Base-by-base conservation (phyloP, 1,140 invertebrate genomes). In the Drosophila navojoa region DNA sequence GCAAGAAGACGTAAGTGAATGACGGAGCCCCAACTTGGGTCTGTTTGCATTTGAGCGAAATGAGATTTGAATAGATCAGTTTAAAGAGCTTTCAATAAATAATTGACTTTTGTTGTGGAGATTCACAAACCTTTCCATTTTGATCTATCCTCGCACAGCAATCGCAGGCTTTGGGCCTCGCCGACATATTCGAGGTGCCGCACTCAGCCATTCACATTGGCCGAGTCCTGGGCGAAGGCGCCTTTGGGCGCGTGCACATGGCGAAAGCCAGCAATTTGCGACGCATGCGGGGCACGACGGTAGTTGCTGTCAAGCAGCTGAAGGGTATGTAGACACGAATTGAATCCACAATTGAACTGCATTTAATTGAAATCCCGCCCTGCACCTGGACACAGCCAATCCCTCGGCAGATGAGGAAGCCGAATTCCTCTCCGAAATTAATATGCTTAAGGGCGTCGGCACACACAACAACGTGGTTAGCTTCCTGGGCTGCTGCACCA, bases 401-500 rank as follows among this genome's bases (percentile, higher is more conserved):
- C 93, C 94, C 1, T 90, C 93, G 7, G 77, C 92, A 1, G 95
- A 96, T 76, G 94, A 94, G 71, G 92, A 93, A 3, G 93, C 93
- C 15, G 94, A 96, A 75, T 95, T 97, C 77, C 91, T 97, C 5
- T 93, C 94, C 1, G 97, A 98, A 93, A 96, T 98, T 7, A 92
- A 94, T 19, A 96, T 96, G 91, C 94, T 97, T 92, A 97, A 97
- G 91, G 94, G 94, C 32, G 95, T 97, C 2, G 96, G 96, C 1
- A 92, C 93, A 0, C 97, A 98, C 92, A 93, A 94, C 11, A 95
- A 98, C 91, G 94, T 98, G 25, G 96, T 98, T 4, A 93, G 93
- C 50, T 93, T 98, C 49, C 90, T 97, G 3, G 97, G 95, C 0
- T 97, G 96, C 79, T 97, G 96, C 77, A 96, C 96, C 1, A 92